Base-by-base conservation (phyloP, 2,797 vertebrate species). In the Rhinella marina region DNA sequence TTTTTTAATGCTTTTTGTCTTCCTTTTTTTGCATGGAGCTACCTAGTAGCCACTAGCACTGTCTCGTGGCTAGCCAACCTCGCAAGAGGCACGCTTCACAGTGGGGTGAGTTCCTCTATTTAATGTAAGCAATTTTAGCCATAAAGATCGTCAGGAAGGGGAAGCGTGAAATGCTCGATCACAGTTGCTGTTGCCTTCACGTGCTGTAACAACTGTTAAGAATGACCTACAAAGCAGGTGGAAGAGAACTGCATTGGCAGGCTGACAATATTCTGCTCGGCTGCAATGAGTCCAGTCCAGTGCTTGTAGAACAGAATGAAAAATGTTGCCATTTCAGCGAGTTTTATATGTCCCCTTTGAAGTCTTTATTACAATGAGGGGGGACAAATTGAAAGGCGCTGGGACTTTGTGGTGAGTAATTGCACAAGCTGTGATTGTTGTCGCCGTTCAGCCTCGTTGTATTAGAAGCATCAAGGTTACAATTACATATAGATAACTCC, bases 21-120 rank as follows among this genome's bases (percentile, higher is more conserved):
- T 64, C 85, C 87, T 73, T 88, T 73, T 88, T 41, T 84, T 86
- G 85, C 92, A 95, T 95, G 95, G 94, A 97, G 92, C 92, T 94
- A 92, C 92, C 93, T 92, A 91, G 90, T 94, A 93, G 91, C 92
- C 86, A 91, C 92, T 94, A 91, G 93, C 92, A 86, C 91, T 94
- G 92, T 91, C 86, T 89, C 87, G 92, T 92, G 93, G 91, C 91
- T 92, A 91, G 90, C 91, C 94, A 90, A 91, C 94, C 93, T 93
- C 90, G 86, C 93, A 94, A 92, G 90, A 85, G 93, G 92, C 94
- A 91, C 92, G 92, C 94, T 93, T 94, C 95, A 94, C 93, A 93
- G 93, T 92, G 93, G 94, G 96, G 96, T 96, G 96, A 96, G 96
- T 97, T 93, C 91, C 90, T 92, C 88, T 92, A 93, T 94, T 94